phyloP scores from a whole-genome alignment of 2,797 vertebrate species.

The Anguilla megastoma region DNA sequence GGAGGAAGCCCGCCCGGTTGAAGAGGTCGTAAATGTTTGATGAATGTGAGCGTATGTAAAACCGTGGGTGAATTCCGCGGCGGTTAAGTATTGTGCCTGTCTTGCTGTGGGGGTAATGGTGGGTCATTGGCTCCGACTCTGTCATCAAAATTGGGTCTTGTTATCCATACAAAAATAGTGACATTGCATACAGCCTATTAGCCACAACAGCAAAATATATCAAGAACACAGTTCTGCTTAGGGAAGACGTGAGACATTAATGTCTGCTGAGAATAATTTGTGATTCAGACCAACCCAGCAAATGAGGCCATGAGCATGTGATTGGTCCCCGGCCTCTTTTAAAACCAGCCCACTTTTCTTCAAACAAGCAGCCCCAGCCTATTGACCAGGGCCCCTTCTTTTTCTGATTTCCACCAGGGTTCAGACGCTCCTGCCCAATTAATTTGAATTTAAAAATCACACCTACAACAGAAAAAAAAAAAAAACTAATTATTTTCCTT shows the following conservation, averaged over 20 bases:
- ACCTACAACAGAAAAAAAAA: neutral
- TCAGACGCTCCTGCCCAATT: neutral
- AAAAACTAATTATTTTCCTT: neutral
- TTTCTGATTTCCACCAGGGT: neutral
- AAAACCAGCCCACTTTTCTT: slow-evolving; percentile 13
- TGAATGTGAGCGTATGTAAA: neutral
- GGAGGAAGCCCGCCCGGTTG: neutral
- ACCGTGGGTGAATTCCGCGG: neutral
- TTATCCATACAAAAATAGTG: neutral
- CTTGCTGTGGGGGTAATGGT: neutral
- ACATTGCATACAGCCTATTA: neutral
- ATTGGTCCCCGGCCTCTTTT: slow-evolving; percentile 26
- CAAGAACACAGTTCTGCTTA: slow-evolving; percentile 19
- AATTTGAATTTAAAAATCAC: slow-evolving; percentile 21
- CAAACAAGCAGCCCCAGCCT: neutral
- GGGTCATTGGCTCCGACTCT: neutral
- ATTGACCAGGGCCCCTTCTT: slow-evolving; percentile 3
- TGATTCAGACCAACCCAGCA: neutral
- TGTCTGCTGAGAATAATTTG: neutral
- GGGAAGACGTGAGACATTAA: slow-evolving; percentile 3
- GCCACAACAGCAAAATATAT: slow-evolving; percentile 17
- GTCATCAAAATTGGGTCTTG: neutral
- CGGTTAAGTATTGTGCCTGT: neutral
- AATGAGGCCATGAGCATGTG: slow-evolving; percentile 1
- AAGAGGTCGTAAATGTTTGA: slow-evolving; percentile 9